phyloP scores from a whole-genome alignment of 1,140 invertebrate genomes.

The Solenopsis fugax region DNA sequence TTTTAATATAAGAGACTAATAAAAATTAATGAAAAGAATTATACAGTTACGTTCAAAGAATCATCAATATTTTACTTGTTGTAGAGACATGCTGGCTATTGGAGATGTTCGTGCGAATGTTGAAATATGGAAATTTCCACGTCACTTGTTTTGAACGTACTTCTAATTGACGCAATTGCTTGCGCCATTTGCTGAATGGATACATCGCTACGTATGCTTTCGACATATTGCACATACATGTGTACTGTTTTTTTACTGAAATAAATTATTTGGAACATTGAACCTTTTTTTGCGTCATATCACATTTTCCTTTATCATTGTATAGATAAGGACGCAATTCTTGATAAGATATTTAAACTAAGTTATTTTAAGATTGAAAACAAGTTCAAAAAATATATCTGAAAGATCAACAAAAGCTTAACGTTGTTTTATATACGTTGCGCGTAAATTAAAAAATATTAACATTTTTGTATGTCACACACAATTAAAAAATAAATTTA shows the following conservation, averaged over 20 bases:
- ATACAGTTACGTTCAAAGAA: background rate
- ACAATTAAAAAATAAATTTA: background rate
- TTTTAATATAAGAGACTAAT: background rate
- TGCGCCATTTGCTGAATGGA: conserved; percentile 26
- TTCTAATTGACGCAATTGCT: conserved; percentile 30
- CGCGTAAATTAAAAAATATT: background rate
- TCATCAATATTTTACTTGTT: conserved; percentile 66
- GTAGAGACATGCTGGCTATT: conserved; percentile 81
- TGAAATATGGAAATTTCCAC: conserved; percentile 85
- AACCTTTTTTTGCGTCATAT: background rate
- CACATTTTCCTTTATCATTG: background rate
- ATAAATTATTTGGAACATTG: conserved; percentile 51
- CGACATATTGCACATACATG: conserved; percentile 6
- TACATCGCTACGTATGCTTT: background rate
- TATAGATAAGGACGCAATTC: background rate
- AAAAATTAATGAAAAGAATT: conserved; percentile 9
- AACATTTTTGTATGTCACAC: background rate
- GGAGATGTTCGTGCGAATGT: conserved; percentile 80
- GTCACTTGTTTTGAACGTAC: conserved; percentile 69
- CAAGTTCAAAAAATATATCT: background rate
- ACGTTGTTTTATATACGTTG: background rate
- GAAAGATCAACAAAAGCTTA: background rate
- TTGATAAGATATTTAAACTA: background rate
- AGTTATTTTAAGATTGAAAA: conserved; percentile 5
- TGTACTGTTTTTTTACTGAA: conserved; percentile 31